These are phyloP conservation scores for Graptemys geographica DNA, from an alignment of 2,797 vertebrate species.

Conservation along the genomic window DNA sequence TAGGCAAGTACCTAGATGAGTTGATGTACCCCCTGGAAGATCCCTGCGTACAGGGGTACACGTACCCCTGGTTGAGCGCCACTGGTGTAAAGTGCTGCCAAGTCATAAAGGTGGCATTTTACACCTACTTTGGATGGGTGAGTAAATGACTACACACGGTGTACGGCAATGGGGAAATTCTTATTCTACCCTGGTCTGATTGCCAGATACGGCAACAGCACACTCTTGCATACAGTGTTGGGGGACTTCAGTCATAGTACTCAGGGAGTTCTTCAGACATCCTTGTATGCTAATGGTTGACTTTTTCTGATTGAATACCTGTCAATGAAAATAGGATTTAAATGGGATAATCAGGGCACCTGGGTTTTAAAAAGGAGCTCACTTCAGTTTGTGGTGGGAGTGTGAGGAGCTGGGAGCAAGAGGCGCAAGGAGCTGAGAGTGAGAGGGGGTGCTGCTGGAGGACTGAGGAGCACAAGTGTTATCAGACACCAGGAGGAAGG, in stretches of 20 bases:
- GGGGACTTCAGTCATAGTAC: background rate
- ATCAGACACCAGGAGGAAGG: too few species aligned
- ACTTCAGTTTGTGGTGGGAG: too few species aligned
- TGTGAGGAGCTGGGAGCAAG: too few species aligned
- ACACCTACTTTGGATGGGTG: background rate
- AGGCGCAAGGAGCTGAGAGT: too few species aligned
- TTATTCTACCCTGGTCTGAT: background rate
- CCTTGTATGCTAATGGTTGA: background rate
- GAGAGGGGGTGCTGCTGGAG: too few species aligned
- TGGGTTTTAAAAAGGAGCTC: too few species aligned
- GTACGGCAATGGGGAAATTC: background rate
- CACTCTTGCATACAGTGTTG: background rate
- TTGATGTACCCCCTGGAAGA: too few species aligned
- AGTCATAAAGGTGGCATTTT: background rate
- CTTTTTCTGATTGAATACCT: background rate
- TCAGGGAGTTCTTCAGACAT: background rate
- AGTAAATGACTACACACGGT: background rate
- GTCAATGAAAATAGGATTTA: background rate
- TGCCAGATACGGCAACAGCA: background rate
- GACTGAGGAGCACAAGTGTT: too few species aligned
- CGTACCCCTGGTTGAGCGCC: too few species aligned
- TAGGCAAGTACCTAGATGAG: too few species aligned
- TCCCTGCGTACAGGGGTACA: too few species aligned
- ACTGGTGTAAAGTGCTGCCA: background rate
- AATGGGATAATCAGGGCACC: too few species aligned